Evolutionary conservation across 2,888 invertebrate genomes (phyloP).

Genomic region (Incurvaria masculella): DNA sequence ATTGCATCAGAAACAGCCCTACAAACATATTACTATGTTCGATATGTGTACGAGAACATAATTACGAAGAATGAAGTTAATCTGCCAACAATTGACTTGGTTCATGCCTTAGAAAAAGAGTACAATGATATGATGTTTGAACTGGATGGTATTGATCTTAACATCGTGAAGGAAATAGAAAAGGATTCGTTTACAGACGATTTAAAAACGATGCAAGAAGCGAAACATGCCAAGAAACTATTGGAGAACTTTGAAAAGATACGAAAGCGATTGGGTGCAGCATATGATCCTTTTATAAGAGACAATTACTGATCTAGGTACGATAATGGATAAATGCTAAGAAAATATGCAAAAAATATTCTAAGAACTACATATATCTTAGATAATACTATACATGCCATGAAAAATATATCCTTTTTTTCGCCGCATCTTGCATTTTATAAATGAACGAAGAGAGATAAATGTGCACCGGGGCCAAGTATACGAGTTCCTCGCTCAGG

Average conservation of each 20-base stretch:
- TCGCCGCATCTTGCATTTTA: too few species aligned
- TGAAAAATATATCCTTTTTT: too few species aligned
- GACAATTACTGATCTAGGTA: too few species aligned
- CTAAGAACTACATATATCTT: too few species aligned
- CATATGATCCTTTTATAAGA: constrained; percentile 33
- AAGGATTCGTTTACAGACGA: constrained; percentile 37
- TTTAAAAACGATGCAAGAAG: constrained; percentile 30
- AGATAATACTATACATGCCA: too few species aligned
- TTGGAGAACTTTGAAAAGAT: constrained; percentile 42
- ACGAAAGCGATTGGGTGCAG: constrained; percentile 35
- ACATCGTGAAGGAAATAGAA: constrained; percentile 36
- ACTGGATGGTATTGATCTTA: constrained; percentile 37
- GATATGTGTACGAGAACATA: constrained; percentile 63
- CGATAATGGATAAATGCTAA: too few species aligned
- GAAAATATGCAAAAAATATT: too few species aligned
- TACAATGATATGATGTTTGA: constrained; percentile 40
- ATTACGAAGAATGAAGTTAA: constrained; percentile 61
- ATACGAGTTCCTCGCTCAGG: too few species aligned
- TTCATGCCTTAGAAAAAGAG: constrained; percentile 55
- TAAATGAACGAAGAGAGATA: too few species aligned
- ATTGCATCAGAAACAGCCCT: constrained; percentile 59
- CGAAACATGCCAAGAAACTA: constrained; percentile 35
- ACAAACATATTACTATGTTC: constrained; percentile 59
- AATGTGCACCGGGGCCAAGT: too few species aligned
- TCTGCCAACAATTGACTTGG: constrained; percentile 58